phyloP scores from a whole-genome alignment of 2,888 invertebrate species.

The Brenthis daphne region DNA sequence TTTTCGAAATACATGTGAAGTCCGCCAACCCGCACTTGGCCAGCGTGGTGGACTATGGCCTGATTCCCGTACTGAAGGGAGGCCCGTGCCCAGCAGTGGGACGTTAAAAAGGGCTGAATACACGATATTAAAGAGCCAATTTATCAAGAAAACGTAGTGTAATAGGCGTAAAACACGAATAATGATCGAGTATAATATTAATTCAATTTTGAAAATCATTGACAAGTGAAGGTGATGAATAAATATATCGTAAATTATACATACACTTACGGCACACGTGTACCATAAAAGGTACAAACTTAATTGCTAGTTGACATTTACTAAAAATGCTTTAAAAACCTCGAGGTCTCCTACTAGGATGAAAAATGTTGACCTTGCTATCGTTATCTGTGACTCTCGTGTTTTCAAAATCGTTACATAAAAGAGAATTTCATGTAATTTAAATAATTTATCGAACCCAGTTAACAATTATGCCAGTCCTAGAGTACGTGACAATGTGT shows the following conservation, averaged over 20 bases:
- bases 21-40: too few relatives aligned
- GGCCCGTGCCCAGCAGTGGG: too few relatives aligned
- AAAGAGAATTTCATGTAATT: neutral
- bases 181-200: too few relatives aligned
- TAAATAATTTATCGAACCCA: conserved; percentile 1
- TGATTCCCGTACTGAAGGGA: too few relatives aligned
- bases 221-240: conserved; percentile 8
- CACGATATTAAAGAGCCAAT: too few relatives aligned
- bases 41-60: too few relatives aligned
- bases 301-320: conserved; percentile 25
- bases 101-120: too few relatives aligned
- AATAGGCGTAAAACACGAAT: too few relatives aligned
- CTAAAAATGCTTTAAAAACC: conserved; percentile 20
- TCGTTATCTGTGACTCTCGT: conserved; percentile 8
- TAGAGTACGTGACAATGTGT: neutral
- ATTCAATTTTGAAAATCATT: neutral
- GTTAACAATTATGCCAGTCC: neutral
- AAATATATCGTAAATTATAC: conserved; percentile 8
- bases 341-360: conserved; percentile 21
- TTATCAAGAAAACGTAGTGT: too few relatives aligned
- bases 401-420: conserved; percentile 20
- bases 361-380: conserved; percentile 21
- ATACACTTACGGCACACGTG: conserved; percentile 1
- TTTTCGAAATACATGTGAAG: too few relatives aligned
- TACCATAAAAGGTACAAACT: conserved; percentile 16